Conservation (phyloP, 2,113 vertebrate species). For the Pseudorectes ferrugineus region DNA sequence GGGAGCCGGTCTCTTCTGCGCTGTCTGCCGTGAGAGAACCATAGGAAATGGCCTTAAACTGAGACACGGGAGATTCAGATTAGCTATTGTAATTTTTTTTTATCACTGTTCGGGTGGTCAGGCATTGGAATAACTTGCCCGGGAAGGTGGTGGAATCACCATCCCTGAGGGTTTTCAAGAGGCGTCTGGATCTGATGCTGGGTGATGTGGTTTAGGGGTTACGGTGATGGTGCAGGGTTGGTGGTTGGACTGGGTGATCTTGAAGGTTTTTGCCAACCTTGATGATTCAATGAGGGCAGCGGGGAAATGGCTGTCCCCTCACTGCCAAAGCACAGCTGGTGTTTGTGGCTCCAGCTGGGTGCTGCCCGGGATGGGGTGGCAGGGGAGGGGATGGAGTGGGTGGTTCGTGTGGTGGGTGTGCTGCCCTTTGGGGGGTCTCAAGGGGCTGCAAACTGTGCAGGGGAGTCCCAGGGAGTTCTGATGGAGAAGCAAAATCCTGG, state of each 20-base stretch:
- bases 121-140: not conserved
- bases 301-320: not conserved
- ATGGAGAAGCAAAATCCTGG: not conserved
- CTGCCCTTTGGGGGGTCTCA: not conserved
- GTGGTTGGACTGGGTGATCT: not conserved
- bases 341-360: not conserved
- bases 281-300: rapidly evolving
- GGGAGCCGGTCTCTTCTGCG: not conserved
- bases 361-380: rapidly evolving
- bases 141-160: not conserved
- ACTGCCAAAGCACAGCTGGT: not conserved
- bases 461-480: rapidly evolving
- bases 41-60: rapidly evolving
- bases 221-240: not conserved
- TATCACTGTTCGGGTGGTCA: not conserved
- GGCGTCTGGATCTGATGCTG: too few species aligned
- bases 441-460: rapidly evolving
- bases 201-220: not conserved
- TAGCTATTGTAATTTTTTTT: rapidly evolving
- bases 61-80: not conserved
- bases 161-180: not conserved
- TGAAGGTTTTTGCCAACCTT: not conserved
- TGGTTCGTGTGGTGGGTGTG: too few species aligned
- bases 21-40: not conserved
- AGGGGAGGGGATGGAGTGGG: not conserved